Percentiles rank a stretch among this genome's conserved stretches.
These are phyloP conservation scores for Corapipo altera DNA, from an alignment of 2,113 vertebrate species.

Conservation along the genomic window DNA sequence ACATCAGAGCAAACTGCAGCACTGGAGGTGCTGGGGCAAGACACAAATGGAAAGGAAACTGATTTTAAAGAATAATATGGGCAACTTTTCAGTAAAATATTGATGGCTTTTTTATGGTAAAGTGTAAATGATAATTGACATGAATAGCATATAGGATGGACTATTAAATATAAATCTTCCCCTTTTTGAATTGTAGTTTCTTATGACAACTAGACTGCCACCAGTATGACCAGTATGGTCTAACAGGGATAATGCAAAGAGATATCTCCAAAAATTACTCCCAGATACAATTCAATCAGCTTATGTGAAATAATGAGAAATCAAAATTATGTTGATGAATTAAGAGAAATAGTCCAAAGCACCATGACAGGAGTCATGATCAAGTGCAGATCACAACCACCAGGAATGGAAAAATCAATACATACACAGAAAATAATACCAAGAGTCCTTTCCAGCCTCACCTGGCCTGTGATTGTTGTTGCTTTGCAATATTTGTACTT, in stretches of 20 bases:
- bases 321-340: background rate
- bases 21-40: background rate
- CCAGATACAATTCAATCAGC: background rate
- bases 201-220: background rate
- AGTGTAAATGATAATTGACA: background rate
- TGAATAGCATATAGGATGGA: fast-evolving
- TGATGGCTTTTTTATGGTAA: background rate
- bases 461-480: fast-evolving
- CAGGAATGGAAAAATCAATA: background rate
- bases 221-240: background rate
- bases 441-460: background rate
- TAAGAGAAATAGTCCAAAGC: background rate
- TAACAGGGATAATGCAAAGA: fast-evolving
- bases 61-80: background rate
- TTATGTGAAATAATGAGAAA: background rate
- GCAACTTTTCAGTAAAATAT: background rate
- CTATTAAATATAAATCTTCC: background rate
- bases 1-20: background rate
- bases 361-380: fast-evolving
- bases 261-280: background rate
- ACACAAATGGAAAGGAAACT: background rate
- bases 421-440: background rate
- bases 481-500: background rate
- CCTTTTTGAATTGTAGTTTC: background rate
- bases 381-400: background rate